These are phyloP conservation scores for Sylvilagus bachmani DNA, from an alignment of 2,113 vertebrate species.

Conservation along the genomic window DNA sequence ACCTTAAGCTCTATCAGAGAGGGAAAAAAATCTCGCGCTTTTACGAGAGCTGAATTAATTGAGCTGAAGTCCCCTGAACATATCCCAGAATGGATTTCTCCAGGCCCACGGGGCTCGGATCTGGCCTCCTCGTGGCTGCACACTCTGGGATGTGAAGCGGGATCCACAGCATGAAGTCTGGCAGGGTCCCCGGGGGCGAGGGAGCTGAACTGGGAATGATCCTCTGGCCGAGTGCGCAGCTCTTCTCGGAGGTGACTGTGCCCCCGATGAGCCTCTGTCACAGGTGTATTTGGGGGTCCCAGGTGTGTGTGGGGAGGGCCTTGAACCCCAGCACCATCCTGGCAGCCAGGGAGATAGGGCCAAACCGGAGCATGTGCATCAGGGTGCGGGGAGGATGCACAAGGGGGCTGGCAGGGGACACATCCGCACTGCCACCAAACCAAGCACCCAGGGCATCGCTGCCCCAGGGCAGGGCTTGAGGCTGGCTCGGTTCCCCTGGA, in stretches of 20 bases:
- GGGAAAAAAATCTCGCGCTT: neutral
- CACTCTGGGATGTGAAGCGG: neutral
- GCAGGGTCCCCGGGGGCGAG: neutral
- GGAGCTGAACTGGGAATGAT: too few species aligned
- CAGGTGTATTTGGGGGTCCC: neutral
- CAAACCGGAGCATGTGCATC: too few species aligned
- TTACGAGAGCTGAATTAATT: neutral
- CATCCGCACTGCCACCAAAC: neutral
- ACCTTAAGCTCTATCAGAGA: neutral
- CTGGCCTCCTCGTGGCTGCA: neutral
- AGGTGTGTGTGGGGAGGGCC: neutral
- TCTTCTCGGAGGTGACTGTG: neutral
- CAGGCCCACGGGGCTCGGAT: neutral
- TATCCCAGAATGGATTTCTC: neutral
- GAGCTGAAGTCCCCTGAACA: neutral
- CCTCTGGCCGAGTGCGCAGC: neutral
- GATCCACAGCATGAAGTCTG: neutral
- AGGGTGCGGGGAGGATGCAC: neutral
- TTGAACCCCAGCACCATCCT: neutral
- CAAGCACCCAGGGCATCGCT: too few species aligned
- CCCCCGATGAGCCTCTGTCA: too few species aligned
- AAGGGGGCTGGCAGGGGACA: too few species aligned
- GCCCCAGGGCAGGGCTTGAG: neutral
- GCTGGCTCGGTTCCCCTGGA: neutral
- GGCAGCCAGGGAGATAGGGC: too few species aligned